Percentiles rank a stretch among this genome's conserved stretches.
Conservation (phyloP, 2,888 invertebrate genomes). For the Chironomus riparius region DNA sequence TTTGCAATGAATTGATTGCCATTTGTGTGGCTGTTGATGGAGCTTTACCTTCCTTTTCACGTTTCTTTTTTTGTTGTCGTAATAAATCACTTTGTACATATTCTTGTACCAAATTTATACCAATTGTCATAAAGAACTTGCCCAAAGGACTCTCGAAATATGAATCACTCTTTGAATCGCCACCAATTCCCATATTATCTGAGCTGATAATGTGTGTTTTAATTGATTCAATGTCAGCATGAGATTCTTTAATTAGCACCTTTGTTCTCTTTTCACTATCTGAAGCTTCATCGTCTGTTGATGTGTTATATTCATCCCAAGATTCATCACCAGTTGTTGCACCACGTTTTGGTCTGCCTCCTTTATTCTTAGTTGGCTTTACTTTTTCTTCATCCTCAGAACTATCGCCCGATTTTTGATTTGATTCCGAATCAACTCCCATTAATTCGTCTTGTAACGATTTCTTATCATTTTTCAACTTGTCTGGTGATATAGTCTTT, state of each 20-base stretch:
- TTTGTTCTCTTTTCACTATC: conserved; percentile 45
- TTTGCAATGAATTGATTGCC: conserved; percentile 72
- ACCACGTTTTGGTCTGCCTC: conserved; percentile 29
- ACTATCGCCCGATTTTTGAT: conserved; percentile 7
- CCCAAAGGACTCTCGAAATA: conserved; percentile 83
- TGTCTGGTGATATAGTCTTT: conserved; percentile 53
- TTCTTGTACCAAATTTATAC: conserved; percentile 83
- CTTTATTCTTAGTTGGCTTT: conserved; percentile 32
- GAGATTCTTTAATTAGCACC: conserved; percentile 48
- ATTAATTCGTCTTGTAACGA: conserved; percentile 1
- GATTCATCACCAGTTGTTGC: conserved; percentile 49
- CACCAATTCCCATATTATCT: conserved; percentile 38
- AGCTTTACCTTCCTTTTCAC: conserved; percentile 59
- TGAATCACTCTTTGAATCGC: conserved; percentile 48
- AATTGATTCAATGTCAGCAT: conserved; percentile 47
- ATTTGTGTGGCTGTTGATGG: conserved; percentile 60
- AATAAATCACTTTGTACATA: conserved; percentile 88
- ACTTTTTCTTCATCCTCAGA: conserved; percentile 32
- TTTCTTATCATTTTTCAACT: conserved; percentile 46
- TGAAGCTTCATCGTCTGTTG: conserved; percentile 44
- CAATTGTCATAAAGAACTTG: conserved; percentile 85
- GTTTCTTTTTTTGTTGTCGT: conserved; percentile 75
- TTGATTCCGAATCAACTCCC: conserved; percentile 4
- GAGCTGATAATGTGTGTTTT: conserved; percentile 43
- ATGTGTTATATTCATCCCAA: conserved; percentile 48